Conservation (phyloP, 2,888 invertebrate genomes). For the Stenolophus ochropezus region DNA sequence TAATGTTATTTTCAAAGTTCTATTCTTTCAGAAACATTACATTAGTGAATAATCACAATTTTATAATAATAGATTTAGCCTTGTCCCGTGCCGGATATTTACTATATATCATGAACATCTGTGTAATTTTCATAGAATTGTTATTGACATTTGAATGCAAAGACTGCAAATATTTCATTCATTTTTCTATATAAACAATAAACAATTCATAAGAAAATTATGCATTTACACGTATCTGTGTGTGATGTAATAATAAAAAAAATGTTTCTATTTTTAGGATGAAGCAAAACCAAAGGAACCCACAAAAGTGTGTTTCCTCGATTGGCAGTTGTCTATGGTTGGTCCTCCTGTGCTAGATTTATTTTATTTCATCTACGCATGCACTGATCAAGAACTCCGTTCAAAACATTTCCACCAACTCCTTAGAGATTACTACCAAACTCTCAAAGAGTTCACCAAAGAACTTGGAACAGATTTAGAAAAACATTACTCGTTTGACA, state of each 20-base stretch:
- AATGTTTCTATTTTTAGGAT: conserved; percentile 41
- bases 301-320: conserved; percentile 65
- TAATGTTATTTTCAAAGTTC: neutral
- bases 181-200: no score
- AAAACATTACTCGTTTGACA: conserved; percentile 66
- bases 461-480: conserved; percentile 66
- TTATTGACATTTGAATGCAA: neutral
- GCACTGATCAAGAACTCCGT: conserved; percentile 66
- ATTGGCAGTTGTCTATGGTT: conserved; percentile 66
- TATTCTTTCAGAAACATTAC: neutral
- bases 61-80: neutral
- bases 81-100: neutral
- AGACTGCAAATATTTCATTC: neutral
- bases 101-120: neutral
- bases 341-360: conserved; percentile 67
- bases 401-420: conserved; percentile 65
- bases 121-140: neutral
- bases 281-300: conserved; percentile 61
- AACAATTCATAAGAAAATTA: no score
- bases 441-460: conserved; percentile 64
- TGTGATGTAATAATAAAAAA: no score
- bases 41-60: neutral
- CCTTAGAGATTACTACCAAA: conserved; percentile 67
- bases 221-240: no score
- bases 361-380: conserved; percentile 67